A percentile compares a stretch with the other conserved stretches of the same genome.
phyloP scores from a whole-genome alignment of 2,797 vertebrate genomes.

The Triplophysa yarkandensis region DNA sequence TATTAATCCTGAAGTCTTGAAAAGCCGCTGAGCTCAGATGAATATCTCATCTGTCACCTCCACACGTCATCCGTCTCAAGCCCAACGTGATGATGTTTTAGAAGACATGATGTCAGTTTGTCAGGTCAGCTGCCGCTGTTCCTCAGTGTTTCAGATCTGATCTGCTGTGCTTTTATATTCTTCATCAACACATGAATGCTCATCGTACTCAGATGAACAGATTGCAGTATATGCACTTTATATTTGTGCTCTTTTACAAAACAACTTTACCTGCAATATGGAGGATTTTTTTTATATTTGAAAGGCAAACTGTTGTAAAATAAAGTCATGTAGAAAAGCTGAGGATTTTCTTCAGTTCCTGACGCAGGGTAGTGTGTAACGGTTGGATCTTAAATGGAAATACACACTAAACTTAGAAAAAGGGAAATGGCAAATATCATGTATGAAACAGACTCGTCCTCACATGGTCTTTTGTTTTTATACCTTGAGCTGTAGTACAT shows the following conservation, averaged over 20 bases:
- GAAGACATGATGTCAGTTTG: constrained; percentile 30
- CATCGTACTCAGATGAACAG: not conserved
- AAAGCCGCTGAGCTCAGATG: constrained; percentile 12
- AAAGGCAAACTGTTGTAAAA: no score
- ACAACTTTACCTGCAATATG: no score
- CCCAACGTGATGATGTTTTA: constrained; percentile 34
- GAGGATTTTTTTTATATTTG: no score
- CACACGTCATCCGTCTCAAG: constrained; percentile 19
- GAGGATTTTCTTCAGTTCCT: not conserved
- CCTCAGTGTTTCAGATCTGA: constrained; percentile 15
- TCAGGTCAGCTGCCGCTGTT: constrained; percentile 11
- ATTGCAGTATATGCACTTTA: not conserved
- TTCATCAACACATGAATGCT: not conserved
- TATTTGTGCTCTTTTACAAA: not conserved
- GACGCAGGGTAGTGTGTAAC: no score
- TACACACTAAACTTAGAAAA: not conserved
- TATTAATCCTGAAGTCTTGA: not conserved
- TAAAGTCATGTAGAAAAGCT: no score
- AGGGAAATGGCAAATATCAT: not conserved
- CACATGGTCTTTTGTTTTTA: not conserved
- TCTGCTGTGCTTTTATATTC: constrained; percentile 19
- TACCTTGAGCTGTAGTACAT: not conserved
- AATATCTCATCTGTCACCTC: not conserved
- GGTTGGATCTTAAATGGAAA: not conserved
- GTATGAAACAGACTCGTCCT: not conserved